Base-by-base conservation (phyloP, 2,888 invertebrate genomes). In the Melipona beecheii region DNA sequence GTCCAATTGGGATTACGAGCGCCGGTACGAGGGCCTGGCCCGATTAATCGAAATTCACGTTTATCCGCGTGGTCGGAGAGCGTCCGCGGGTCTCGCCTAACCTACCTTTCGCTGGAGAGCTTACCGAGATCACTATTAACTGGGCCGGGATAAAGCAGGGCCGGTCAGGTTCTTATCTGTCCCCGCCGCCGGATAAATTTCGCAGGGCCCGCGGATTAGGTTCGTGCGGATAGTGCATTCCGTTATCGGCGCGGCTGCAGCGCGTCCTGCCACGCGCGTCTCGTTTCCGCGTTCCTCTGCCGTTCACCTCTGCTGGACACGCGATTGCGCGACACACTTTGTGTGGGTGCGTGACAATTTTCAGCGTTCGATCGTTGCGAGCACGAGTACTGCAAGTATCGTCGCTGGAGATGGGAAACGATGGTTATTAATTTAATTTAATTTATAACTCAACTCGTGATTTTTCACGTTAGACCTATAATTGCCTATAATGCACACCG, bases 101-200 rank as follows among this genome's bases (percentile, higher is more conserved):
- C 88, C 85, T 83, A 86, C 89, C 89, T 89, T 89, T 88, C 89
- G 90, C 76, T 87, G 82, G 90, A 89, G 89, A 89, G 89, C 90
- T 89, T 89, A 89, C 84, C 83, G 86, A 89, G 87, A 90, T 90
- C 88, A 88, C 88, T 89, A 89, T 89, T 89, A 89, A 89, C 87
- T 83, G 86, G 75, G 71, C 81, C 73, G 80, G 90, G 86, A 90
- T 90, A 87, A 90, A 88, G 83, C 87, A 81, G 82, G 85, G 54
- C 81, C 75, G 76, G 76, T 65, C 66, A 75, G 85, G 89, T 88
- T 90, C 90, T 89, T 90, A 89, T 90, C 90, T 89, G 80, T 72
- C 64, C 81, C 58, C 71, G 85, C 79, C 72, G 83, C 78, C 86
- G 88, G 90, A 90, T 90, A 90, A 90, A 90, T 88, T 89, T 87